Percentiles rank a stretch among this genome's conserved stretches.
Conservation (phyloP, 92 coral and sea anemone species). For the Desmophyllum pertusum region DNA sequence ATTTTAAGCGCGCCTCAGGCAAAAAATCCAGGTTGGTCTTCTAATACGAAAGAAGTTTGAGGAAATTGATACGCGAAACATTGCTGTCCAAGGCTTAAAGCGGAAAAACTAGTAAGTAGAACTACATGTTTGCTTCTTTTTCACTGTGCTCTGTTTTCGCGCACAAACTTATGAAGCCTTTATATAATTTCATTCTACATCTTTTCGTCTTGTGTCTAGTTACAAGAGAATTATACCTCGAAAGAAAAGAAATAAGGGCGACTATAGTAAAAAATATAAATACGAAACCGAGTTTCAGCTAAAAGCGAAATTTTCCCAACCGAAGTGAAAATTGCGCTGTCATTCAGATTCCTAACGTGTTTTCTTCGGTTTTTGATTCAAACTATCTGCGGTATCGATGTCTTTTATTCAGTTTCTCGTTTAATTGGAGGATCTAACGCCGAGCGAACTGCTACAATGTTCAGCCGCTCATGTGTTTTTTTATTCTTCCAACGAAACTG, state of each 20-base stretch:
- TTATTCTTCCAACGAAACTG: neutral
- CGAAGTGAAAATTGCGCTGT: neutral
- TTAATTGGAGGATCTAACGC: neutral
- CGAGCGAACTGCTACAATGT: too few species aligned
- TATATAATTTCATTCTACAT: neutral
- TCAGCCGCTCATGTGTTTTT: neutral
- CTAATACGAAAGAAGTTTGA: neutral
- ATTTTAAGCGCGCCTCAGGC: neutral
- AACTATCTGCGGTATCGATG: neutral
- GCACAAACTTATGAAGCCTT: neutral
- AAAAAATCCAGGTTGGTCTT: neutral
- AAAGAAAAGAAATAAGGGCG: neutral
- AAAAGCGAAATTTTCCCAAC: neutral
- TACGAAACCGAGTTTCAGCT: neutral
- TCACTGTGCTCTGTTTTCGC: neutral
- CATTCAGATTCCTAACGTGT: neutral
- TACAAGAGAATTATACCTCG: neutral
- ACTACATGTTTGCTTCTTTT: neutral
- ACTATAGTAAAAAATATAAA: neutral
- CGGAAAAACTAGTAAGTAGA: neutral
- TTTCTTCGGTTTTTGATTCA: neutral
- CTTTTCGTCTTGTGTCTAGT: neutral
- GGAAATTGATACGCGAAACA: neutral
- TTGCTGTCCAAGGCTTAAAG: neutral
- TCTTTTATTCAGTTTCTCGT: neutral